Base-by-base conservation (phyloP, 2,797 vertebrate genomes). In the Platalea minor region DNA sequence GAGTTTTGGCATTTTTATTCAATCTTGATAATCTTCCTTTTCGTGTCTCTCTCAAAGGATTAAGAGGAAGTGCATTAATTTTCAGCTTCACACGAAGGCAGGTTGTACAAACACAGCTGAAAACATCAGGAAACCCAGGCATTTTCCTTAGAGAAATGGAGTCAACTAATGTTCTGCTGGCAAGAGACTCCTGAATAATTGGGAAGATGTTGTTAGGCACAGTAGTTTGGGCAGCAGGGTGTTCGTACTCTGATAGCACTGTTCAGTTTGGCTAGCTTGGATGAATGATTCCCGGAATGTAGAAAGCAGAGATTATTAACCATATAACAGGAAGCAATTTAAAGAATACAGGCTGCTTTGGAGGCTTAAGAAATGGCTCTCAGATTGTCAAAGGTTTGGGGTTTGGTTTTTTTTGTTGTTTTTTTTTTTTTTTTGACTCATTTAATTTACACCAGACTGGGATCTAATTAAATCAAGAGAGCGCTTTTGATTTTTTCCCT, bases 51-150 rank as follows among this genome's bases (percentile, higher is more conserved):
- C 77, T 95, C 80, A 84, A 85, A 85, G 68, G 56, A 72, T 78
- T 68, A 59, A 91, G 72, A 96, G 95, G 93, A 96, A 97, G 85
- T 60, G 61, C 85, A 88, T 88, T 95, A 86, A 90, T 93, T 91
- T 91, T 91, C 84, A 94, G 16, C 88, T 95, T 93, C 89, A 95
- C 67, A 53, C 5, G 2, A 95, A 92, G 80, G 82, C 92, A 80
- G 75, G 68, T 96, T 95, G 72, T 79, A 88, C 88, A 96, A 96
- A 95, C 96, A 89, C 92, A 96, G 91, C 91, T 97, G 95, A 96
- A 95, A 97, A 92, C 65, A 53, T 93, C 95, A 94, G 89, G 95
- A 97, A 96, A 94, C 50, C 2, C 33, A 56, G 56, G 56, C 51
- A 43, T 93, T 94, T 95, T 95, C 91, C 75, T 65, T 69, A 60